phyloP scores from a whole-genome alignment of 1,140 invertebrate species.

The Achroia grisella region DNA sequence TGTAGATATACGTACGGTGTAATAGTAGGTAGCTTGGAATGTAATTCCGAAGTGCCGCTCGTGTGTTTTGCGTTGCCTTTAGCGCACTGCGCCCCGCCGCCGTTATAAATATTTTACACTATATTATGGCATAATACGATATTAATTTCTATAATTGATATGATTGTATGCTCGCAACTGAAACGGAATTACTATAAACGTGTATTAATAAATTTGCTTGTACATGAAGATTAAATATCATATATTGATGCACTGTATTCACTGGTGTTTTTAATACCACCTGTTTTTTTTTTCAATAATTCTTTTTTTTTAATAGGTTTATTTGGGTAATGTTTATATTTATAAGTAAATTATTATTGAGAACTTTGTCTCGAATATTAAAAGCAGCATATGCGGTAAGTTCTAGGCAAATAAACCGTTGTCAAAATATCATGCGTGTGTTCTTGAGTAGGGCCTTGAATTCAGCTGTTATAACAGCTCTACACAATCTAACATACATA shows the following conservation, averaged over 20 bases:
- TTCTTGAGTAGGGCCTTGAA: conserved; percentile 45
- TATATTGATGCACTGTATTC: conserved; percentile 71
- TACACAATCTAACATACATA: too few relatives aligned
- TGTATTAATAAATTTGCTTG: conserved; percentile 71
- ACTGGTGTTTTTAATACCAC: conserved; percentile 70
- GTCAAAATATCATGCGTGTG: conserved; percentile 52
- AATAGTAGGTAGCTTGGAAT: conserved; percentile 52
- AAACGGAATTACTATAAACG: conserved; percentile 48
- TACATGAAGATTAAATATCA: conserved; percentile 72
- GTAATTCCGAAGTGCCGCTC: conserved; percentile 48
- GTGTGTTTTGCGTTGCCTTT: conserved; percentile 35
- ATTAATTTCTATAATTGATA: conserved; percentile 43
- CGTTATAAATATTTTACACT: conserved; percentile 58
- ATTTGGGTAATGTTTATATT: conserved; percentile 70
- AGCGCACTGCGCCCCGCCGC: conserved; percentile 21
- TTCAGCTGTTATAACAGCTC: too few relatives aligned
- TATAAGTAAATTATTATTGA: conserved; percentile 72
- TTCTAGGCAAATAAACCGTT: conserved; percentile 68
- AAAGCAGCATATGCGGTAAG: conserved; percentile 60
- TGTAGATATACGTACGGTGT: conserved; percentile 26
- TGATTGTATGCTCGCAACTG: conserved; percentile 40
- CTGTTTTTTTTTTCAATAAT: conserved; percentile 51
- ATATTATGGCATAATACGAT: conserved; percentile 65
- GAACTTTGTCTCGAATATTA: conserved; percentile 67
- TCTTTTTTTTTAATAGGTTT: conserved; percentile 53